Percentiles rank a stretch among this genome's conserved stretches.
phyloP scores from a whole-genome alignment of 2,113 vertebrate genomes.

The Suricata suricatta region DNA sequence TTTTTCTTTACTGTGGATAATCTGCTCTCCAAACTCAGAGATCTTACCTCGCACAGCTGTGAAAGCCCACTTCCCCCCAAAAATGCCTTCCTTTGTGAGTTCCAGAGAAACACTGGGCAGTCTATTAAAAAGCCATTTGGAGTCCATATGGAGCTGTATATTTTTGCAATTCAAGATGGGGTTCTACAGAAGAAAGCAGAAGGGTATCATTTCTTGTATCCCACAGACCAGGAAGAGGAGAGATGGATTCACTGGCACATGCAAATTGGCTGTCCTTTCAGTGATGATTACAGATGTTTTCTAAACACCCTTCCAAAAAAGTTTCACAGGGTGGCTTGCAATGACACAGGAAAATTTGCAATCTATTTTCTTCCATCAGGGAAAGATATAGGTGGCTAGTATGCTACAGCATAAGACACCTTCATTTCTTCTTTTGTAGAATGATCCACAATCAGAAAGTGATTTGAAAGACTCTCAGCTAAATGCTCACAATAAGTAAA shows the following conservation, averaged over 20 bases:
- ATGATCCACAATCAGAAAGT: neutral
- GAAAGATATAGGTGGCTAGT: neutral
- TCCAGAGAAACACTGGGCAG: constrained; percentile 8
- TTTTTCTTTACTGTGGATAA: neutral
- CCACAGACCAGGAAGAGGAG: neutral
- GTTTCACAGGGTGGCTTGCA: neutral
- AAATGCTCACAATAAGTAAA: neutral
- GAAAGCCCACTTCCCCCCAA: neutral
- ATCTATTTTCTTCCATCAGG: neutral
- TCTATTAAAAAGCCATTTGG: constrained; percentile 32
- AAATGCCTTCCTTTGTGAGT: neutral
- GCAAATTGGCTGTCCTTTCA: neutral
- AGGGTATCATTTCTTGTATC: neutral
- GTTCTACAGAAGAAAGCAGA: neutral
- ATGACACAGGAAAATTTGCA: neutral
- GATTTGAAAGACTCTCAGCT: neutral
- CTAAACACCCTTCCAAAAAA: neutral
- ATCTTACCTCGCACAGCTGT: neutral
- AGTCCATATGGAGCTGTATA: neutral
- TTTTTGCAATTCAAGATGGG: neutral
- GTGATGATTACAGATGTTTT: neutral
- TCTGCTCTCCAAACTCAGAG: neutral
- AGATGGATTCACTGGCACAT: neutral
- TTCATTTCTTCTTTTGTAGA: neutral
- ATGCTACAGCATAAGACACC: neutral